phyloP scores from a whole-genome alignment of 2,888 invertebrate species.

The Protula sp. region DNA sequence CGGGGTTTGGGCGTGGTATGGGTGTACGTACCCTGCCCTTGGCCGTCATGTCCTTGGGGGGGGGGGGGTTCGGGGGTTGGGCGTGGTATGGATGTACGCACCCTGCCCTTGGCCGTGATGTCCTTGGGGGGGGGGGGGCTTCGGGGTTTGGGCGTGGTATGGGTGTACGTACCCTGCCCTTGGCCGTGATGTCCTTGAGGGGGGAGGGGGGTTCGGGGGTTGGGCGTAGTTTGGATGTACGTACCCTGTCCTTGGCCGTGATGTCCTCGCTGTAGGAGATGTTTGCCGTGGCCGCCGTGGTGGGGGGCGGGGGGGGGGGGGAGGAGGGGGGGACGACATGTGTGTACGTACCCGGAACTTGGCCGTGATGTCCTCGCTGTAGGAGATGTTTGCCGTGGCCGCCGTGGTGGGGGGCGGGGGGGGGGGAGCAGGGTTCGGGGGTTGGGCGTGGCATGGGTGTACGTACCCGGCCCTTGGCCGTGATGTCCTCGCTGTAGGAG shows the following conservation, averaged over 20 bases:
- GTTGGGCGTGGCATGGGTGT: too few species aligned
- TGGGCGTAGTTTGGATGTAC: too few species aligned
- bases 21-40: conserved; percentile 81
- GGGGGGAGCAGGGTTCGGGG: too few species aligned
- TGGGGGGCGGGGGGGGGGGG: too few species aligned
- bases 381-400: conserved; percentile 91
- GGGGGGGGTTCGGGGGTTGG: too few species aligned
- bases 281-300: conserved; percentile 89
- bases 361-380: conserved; percentile 96
- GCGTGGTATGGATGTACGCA: too few species aligned
- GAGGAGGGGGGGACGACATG: too few species aligned
- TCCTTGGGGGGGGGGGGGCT: too few species aligned
- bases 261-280: conserved; percentile 98
- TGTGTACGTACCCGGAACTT: conserved; percentile 80
- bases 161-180: conserved; percentile 82
- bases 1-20: too few species aligned
- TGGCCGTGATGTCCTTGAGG: conserved; percentile 94
- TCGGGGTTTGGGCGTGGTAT: too few species aligned
- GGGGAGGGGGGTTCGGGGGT: too few species aligned
- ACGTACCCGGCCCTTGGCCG: conserved; percentile 83
- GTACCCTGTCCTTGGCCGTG: conserved; percentile 83
- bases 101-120: conserved; percentile 88
- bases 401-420: too few species aligned
- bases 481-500: conserved; percentile 96
- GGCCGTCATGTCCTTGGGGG: conserved; percentile 97